Evolutionary conservation across 2,797 vertebrate genomes (phyloP).

Genomic region (Acipenser transmontanus): DNA sequence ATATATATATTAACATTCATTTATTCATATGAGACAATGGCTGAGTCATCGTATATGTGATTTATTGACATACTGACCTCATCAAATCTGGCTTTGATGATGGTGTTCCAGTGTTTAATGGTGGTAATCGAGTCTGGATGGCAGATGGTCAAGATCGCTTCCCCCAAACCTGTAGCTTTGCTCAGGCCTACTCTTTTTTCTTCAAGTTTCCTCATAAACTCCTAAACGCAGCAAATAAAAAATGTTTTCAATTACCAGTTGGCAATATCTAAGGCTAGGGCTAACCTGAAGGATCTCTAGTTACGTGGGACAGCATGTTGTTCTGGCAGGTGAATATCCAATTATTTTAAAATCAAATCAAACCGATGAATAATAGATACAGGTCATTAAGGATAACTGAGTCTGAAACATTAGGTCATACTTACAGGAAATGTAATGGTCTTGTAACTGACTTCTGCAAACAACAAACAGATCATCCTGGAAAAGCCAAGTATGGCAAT

Average conservation of each 20-base stretch:
- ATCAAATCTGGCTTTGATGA: slow-evolving; percentile 95
- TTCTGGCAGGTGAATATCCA: slow-evolving; percentile 3
- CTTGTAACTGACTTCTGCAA: slow-evolving; percentile 30
- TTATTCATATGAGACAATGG: not conserved
- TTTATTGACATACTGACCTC: slow-evolving; percentile 71
- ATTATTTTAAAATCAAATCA: slow-evolving; percentile 26
- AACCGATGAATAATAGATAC: slow-evolving; percentile 23
- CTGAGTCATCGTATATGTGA: not conserved
- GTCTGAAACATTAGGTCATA: slow-evolving; percentile 41
- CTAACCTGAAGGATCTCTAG: slow-evolving; percentile 3
- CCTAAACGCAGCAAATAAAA: slow-evolving; percentile 52
- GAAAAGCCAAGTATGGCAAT: slow-evolving; percentile 29
- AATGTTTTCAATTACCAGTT: slow-evolving; percentile 30
- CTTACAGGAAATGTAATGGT: slow-evolving; percentile 24
- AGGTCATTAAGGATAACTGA: slow-evolving; percentile 21
- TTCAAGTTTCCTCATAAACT: slow-evolving; percentile 92
- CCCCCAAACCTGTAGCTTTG: slow-evolving; percentile 85
- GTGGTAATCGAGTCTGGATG: slow-evolving; percentile 97
- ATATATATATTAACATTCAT: not conserved
- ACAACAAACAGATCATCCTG: slow-evolving; percentile 14
- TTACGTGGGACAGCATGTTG: slow-evolving; percentile 9
- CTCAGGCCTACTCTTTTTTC: slow-evolving; percentile 82
- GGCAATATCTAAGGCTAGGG: slow-evolving; percentile 17
- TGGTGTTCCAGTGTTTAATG: slow-evolving; percentile 98
- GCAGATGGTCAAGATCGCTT: slow-evolving; percentile 85